phyloP scores from a whole-genome alignment of 2,113 vertebrate species.

The Xiphophorus maculatus region DNA sequence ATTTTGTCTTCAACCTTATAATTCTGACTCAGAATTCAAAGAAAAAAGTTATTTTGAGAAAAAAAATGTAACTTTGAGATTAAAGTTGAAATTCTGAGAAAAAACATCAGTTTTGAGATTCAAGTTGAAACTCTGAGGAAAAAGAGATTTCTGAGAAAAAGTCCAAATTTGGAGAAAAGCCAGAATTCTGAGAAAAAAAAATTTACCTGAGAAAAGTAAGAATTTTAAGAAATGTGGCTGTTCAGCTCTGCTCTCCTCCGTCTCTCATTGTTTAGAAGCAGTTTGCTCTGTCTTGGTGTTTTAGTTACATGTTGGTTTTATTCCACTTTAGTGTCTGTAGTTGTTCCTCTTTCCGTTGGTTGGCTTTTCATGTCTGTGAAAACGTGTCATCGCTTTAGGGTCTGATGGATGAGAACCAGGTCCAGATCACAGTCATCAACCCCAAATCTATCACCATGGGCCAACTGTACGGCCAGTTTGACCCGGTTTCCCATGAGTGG shows the following conservation, averaged over 20 bases:
- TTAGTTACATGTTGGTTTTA: background rate
- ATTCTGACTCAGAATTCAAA: too few species aligned
- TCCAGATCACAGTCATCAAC: conserved; percentile 91
- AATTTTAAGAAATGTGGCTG: conserved; percentile 17
- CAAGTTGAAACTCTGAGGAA: too few species aligned
- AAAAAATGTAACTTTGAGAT: too few species aligned
- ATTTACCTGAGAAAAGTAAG: too few species aligned
- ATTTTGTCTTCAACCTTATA: too few species aligned
- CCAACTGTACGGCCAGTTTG: conserved; percentile 91
- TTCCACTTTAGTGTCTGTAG: background rate
- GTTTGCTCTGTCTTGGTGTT: conserved; percentile 36
- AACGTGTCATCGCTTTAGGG: conserved; percentile 71
- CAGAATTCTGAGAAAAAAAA: too few species aligned
- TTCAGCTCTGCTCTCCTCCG: conserved; percentile 11
- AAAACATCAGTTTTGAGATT: too few species aligned
- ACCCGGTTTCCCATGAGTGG: conserved; percentile 91
- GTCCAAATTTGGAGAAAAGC: too few species aligned
- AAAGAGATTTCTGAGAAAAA: too few species aligned
- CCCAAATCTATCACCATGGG: conserved; percentile 93
- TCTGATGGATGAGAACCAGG: conserved; percentile 90
- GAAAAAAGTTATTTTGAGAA: too few species aligned
- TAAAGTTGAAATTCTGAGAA: too few species aligned
- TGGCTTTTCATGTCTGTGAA: background rate
- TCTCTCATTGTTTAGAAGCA: conserved; percentile 9
- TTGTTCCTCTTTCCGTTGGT: background rate